phyloP scores from a whole-genome alignment of 2,888 invertebrate genomes.

The Brachyptera putata region DNA sequence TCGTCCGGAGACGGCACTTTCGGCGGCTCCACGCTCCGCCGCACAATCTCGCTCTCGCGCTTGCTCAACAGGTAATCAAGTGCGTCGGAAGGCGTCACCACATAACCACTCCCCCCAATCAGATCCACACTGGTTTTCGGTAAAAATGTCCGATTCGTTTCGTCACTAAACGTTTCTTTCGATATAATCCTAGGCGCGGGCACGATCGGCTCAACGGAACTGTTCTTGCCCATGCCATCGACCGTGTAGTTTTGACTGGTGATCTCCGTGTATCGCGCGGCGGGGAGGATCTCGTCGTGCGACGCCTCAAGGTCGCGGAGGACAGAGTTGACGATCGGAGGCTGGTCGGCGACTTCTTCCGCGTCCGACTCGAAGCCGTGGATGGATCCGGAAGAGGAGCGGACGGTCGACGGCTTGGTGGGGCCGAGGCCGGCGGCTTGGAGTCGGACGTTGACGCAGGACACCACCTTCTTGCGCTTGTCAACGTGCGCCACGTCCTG shows the following conservation, averaged over 20 bases:
- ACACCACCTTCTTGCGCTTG: conserved; percentile 48
- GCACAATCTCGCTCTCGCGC: too few species aligned
- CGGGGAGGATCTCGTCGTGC: conserved; percentile 12
- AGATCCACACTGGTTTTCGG: conserved; percentile 20
- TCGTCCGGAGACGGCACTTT: conserved; percentile 19
- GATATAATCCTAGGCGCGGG: background rate
- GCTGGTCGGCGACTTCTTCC: background rate
- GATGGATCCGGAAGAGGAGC: background rate
- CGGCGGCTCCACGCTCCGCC: conserved; percentile 18
- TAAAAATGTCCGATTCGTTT: background rate
- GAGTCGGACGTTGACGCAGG: conserved; percentile 58
- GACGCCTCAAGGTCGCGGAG: conserved; percentile 42
- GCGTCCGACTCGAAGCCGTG: background rate
- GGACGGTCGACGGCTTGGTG: conserved; percentile 12
- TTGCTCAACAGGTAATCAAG: too few species aligned
- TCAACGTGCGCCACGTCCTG: conserved; percentile 32
- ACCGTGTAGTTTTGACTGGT: background rate
- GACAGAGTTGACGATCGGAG: conserved; percentile 41
- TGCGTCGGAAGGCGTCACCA: background rate
- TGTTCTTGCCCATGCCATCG: background rate
- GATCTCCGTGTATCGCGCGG: conserved; percentile 26
- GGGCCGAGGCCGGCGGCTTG: conserved; percentile 54
- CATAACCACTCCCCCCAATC: conserved; percentile 23
- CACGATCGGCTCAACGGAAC: background rate
- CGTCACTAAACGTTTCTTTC: background rate